These are phyloP conservation scores for Rhea pennata DNA, from an alignment of 2,113 vertebrate species.

Conservation along the genomic window DNA sequence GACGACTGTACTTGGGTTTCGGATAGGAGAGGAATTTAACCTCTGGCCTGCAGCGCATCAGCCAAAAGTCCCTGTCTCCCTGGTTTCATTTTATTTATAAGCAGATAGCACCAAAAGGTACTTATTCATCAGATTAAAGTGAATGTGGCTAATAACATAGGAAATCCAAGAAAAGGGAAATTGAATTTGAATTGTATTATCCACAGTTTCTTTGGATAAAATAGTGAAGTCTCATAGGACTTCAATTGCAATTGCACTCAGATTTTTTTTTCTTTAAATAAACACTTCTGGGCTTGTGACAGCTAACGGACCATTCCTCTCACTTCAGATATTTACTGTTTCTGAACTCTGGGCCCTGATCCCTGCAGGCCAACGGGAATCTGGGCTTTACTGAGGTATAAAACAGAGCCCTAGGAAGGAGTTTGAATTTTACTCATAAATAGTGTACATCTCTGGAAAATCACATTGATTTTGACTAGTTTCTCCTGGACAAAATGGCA, in stretches of 20 bases:
- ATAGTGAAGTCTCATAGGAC: background rate
- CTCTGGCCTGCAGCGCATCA: constrained; percentile 61
- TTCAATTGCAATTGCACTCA: background rate
- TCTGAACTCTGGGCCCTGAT: background rate
- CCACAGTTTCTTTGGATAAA: background rate
- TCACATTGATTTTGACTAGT: background rate
- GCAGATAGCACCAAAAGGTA: background rate
- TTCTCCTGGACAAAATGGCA: background rate
- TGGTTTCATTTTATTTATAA: constrained; percentile 40
- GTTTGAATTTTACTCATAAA: background rate
- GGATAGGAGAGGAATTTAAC: constrained; percentile 66
- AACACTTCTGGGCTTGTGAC: background rate
- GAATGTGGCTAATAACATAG: background rate
- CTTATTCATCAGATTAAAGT: constrained; percentile 42
- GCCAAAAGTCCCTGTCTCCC: constrained; percentile 53
- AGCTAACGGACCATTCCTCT: background rate
- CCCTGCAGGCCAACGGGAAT: background rate
- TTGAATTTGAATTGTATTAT: background rate
- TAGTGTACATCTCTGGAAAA: background rate
- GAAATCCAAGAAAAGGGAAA: constrained; percentile 19
- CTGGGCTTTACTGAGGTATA: background rate
- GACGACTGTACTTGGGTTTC: constrained; percentile 56
- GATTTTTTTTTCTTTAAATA: background rate
- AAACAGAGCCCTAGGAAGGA: background rate
- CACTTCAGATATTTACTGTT: background rate